A percentile compares a stretch with the other conserved stretches of the same genome.
Conservation (phyloP, 1,140 invertebrate species). For the Drosophila rhopaloa region DNA sequence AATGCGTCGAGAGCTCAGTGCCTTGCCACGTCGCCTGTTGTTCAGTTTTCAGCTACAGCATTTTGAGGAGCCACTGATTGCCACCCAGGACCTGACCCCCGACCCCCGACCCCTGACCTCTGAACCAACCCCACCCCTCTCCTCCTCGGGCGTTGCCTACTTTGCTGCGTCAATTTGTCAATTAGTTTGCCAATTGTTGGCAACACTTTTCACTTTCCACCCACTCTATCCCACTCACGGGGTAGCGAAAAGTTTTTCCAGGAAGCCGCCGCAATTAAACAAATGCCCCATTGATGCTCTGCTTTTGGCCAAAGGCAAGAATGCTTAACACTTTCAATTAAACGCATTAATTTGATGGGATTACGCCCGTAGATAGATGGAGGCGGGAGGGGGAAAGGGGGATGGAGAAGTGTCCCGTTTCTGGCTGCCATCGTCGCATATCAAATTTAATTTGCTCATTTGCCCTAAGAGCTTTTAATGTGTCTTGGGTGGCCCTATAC, state of each 20-base stretch:
- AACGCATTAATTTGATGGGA: conserved; percentile 81
- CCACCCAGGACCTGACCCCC: too few species aligned
- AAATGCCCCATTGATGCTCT: conserved; percentile 40
- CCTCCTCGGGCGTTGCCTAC: conserved; percentile 10
- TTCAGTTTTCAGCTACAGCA: conserved; percentile 21
- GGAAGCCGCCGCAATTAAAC: conserved; percentile 66
- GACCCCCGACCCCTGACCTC: not conserved
- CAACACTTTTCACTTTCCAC: conserved; percentile 53
- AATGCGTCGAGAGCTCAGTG: conserved; percentile 26
- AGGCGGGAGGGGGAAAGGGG: not conserved
- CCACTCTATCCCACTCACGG: not conserved
- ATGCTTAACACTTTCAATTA: conserved; percentile 81
- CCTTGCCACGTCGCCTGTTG: conserved; percentile 5
- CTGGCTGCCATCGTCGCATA: conserved; percentile 54
- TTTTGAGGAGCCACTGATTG: conserved; percentile 81
- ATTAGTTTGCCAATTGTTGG: conserved; percentile 66
- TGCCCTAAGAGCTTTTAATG: conserved; percentile 82
- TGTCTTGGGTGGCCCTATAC: conserved; percentile 55
- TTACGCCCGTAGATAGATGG: conserved; percentile 48
- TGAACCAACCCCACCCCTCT: not conserved
- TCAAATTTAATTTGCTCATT: conserved; percentile 83
- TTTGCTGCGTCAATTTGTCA: conserved; percentile 66
- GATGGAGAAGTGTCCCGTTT: conserved; percentile 11
- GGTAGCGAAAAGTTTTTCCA: not conserved
- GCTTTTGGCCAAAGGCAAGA: conserved; percentile 27